Evolutionary conservation across 2,888 invertebrate genomes (phyloP), one percentile per base, ranked within the genome.

Genomic region (Anthoptus insignis): DNA sequence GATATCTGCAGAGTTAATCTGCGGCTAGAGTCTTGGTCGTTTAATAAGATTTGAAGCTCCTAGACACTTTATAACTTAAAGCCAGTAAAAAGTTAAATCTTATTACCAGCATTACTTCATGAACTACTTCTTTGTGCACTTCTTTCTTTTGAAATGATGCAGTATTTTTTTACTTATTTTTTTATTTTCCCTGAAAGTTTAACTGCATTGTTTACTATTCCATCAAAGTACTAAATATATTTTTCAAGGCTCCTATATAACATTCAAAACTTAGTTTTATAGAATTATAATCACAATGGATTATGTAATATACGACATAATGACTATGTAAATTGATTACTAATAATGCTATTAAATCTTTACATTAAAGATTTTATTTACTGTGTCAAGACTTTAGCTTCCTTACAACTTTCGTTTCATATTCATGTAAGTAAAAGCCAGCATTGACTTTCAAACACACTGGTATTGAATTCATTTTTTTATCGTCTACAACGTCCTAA

Each of bases 1-100:
- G 64, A 64, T 64, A 64, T 64, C 64, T 58, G 64, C 57, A 58
- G 64, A 64, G 57, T 58, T 64, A 64, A 64, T 64, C 64, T 64
- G 58, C 64, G 57, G 58, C 64, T 50, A 57, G 58, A 58, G 57
- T 58, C 64, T 64, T 64, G 64, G 42, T 64, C 57, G 64, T 64
- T 64, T 64, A 64, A 64, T 64, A 64, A 64, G 64, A 64, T 64
- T 64, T 58, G 64, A 64, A 64, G 22, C 64, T 64, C 50, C 42
- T 64, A 64, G 64, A 58, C 64, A 52, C 64, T 64, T 58, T 64
- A 64, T 64, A 64, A 64, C 50, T 64, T 64, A 64, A 57, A 64
- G 52, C 57, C 50, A 64, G 64, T 64, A 64, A 64, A 64, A 64
- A 64, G 52, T 58, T 58, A 42, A 58, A 21, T 58, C 64, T 58